Percentiles rank a stretch among this genome's conserved stretches.
phyloP scores from a whole-genome alignment of 2,888 invertebrate genomes.

The Gastracanthus pulcherrimus region DNA sequence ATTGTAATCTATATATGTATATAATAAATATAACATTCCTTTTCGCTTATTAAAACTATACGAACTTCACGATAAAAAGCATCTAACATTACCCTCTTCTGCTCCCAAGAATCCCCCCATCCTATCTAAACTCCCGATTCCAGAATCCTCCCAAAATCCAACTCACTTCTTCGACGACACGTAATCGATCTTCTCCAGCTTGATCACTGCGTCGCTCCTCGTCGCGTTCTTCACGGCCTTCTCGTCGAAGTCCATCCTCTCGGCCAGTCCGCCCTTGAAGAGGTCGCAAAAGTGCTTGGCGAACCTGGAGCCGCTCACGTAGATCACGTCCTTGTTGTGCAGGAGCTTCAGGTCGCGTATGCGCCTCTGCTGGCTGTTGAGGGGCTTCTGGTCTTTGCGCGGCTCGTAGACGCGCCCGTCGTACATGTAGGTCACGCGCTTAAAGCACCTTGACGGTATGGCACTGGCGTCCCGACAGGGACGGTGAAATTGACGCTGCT shows the following conservation, averaged over 20 bases:
- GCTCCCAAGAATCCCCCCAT: no score
- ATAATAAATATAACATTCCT: no score
- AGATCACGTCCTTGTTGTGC: conserved; percentile 68
- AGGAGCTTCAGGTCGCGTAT: conserved; percentile 65
- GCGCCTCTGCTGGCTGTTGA: conserved; percentile 67
- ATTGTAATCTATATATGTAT: no score
- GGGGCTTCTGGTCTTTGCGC: conserved; percentile 56
- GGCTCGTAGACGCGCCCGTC: conserved; percentile 69
- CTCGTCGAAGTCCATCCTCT: conserved; percentile 80
- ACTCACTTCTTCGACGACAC: conserved; percentile 9
- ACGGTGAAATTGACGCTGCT: background rate
- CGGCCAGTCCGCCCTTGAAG: conserved; percentile 82
- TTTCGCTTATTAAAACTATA: no score
- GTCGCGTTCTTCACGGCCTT: conserved; percentile 77
- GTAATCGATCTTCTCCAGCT: conserved; percentile 31
- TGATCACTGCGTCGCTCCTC: background rate
- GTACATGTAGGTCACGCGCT: conserved; percentile 65
- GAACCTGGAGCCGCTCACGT: conserved; percentile 83
- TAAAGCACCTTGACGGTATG: conserved; percentile 71
- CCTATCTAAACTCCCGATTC: no score
- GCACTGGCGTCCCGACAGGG: conserved; percentile 50
- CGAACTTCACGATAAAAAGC: no score
- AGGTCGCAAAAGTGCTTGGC: conserved; percentile 85
- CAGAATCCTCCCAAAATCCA: no score
- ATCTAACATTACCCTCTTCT: no score